These are phyloP conservation scores for Lepilemur ruficaudatus DNA, from an alignment of 2,797 vertebrate genomes.

Conservation along the genomic window DNA sequence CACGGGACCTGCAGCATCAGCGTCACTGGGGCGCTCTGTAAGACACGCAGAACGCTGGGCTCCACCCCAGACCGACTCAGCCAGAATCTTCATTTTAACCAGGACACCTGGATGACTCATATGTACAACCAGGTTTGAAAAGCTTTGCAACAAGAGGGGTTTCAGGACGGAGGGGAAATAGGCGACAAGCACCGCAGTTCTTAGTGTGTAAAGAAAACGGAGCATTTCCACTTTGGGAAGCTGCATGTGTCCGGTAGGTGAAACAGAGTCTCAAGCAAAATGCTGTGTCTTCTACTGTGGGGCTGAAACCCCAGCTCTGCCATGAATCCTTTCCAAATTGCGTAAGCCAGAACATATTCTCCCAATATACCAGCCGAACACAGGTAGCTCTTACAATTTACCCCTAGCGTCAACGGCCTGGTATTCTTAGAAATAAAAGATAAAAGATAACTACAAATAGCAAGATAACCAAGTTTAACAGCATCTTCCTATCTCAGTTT, in stretches of 20 bases:
- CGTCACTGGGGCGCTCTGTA: accelerated
- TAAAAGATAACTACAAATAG: accelerated
- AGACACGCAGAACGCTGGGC: background rate
- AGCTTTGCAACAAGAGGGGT: accelerated
- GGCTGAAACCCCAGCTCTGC: background rate
- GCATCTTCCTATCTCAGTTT: background rate
- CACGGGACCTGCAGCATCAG: background rate
- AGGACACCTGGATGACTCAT: background rate
- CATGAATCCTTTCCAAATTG: background rate
- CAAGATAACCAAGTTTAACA: no score
- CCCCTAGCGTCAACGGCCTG: accelerated
- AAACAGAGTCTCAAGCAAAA: background rate
- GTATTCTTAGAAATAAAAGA: background rate
- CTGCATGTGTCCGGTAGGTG: accelerated
- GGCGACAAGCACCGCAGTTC: accelerated
- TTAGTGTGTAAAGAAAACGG: background rate
- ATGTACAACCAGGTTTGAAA: background rate
- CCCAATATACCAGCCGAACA: accelerated
- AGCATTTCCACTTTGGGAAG: accelerated
- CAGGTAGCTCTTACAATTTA: accelerated
- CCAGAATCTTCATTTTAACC: no score
- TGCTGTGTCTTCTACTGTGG: accelerated
- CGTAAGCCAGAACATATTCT: background rate
- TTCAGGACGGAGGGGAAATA: accelerated
- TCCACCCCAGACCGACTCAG: accelerated